Evolutionary conservation across 2,888 invertebrate species (phyloP).

Genomic region (Xestia ashworthii): DNA sequence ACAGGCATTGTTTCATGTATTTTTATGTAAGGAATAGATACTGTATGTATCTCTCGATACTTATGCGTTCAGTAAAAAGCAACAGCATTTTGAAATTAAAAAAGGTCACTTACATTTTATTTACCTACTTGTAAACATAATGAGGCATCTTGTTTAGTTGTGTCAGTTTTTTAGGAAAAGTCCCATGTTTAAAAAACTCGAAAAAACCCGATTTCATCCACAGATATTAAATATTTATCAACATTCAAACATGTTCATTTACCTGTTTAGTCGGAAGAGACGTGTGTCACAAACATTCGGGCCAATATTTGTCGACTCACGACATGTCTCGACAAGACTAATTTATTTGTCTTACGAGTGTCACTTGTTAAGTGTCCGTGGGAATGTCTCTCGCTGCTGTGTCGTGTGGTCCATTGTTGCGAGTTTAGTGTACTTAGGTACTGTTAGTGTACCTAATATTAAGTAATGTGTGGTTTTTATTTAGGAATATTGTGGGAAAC

Average conservation of each 20-base stretch:
- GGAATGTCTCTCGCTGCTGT: conserved; percentile 23
- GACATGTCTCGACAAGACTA: conserved; percentile 35
- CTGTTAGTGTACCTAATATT: too few species aligned
- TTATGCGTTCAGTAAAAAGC: too few species aligned
- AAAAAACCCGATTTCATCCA: not conserved
- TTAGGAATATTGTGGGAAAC: not conserved
- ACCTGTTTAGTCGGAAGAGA: conserved; percentile 15
- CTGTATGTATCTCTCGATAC: too few species aligned
- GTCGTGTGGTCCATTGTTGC: conserved; percentile 22
- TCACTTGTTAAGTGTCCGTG: conserved; percentile 36
- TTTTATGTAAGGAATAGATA: not conserved
- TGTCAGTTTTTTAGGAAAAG: not conserved
- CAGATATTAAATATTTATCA: not conserved
- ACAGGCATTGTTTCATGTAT: not conserved
- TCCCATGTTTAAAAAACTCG: not conserved
- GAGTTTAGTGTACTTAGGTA: conserved; percentile 20
- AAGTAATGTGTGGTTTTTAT: too few species aligned
- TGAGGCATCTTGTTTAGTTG: not conserved
- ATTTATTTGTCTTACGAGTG: conserved; percentile 52
- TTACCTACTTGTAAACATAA: not conserved
- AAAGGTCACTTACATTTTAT: too few species aligned
- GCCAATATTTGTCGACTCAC: conserved; percentile 50
- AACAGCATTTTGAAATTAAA: too few species aligned
- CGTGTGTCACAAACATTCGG: conserved; percentile 53
- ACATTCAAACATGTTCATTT: conserved; percentile 9